phyloP scores from a whole-genome alignment of 2,113 vertebrate species.

The Psittacus erithacus region DNA sequence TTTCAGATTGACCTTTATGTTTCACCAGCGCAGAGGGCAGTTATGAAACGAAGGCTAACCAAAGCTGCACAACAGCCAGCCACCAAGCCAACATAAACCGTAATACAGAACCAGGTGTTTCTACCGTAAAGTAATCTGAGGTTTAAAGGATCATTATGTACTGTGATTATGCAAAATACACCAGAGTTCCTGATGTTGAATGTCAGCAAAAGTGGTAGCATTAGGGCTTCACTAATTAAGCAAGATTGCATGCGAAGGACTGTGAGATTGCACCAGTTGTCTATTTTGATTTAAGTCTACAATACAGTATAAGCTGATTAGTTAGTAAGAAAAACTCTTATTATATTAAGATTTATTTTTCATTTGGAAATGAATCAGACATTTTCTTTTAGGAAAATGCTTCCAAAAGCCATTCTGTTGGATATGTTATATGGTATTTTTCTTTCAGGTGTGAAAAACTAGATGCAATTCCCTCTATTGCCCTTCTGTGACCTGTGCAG shows the following conservation, averaged over 20 bases:
- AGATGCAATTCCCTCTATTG: background rate
- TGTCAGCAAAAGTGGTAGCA: background rate
- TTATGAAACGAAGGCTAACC: background rate
- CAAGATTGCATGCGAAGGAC: background rate
- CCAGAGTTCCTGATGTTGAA: background rate
- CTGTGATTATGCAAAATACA: conserved; percentile 15
- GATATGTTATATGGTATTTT: background rate
- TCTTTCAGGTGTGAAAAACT: background rate
- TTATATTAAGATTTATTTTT: background rate
- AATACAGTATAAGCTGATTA: background rate
- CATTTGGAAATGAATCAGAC: background rate
- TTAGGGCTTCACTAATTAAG: background rate
- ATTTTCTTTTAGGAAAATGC: background rate
- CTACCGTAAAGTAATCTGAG: background rate
- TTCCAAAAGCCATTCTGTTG: background rate
- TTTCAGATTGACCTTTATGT: background rate
- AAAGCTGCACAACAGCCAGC: background rate
- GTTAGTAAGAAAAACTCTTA: background rate
- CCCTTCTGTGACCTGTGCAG: background rate
- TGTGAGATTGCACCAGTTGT: background rate
- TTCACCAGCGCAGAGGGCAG: background rate
- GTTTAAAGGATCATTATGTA: background rate
- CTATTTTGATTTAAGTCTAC: background rate
- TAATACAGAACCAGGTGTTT: conserved; percentile 2
- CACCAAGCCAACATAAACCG: background rate